phyloP scores from a whole-genome alignment of 1,140 invertebrate species.

The Antheraea pernyi region DNA sequence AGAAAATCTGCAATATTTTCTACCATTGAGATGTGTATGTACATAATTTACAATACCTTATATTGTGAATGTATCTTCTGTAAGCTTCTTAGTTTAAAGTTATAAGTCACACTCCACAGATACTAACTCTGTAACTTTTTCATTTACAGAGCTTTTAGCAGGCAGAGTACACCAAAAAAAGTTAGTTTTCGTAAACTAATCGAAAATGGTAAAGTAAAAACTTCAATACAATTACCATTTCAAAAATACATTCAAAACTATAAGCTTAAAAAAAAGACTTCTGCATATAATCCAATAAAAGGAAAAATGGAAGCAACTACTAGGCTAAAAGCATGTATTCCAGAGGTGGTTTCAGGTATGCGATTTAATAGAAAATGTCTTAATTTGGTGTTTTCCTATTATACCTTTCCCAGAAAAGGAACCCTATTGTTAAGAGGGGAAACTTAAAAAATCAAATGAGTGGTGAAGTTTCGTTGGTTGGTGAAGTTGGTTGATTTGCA shows the following conservation, averaged over 20 bases:
- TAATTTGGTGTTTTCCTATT: not conserved
- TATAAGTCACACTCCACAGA: not conserved
- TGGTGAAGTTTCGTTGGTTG: too few relatives aligned
- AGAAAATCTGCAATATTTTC: slow-evolving; percentile 12
- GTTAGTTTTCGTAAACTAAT: slow-evolving; percentile 70
- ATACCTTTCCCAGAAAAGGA: too few relatives aligned
- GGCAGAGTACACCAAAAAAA: slow-evolving; percentile 69
- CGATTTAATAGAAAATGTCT: too few relatives aligned
- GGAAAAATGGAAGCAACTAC: slow-evolving; percentile 57
- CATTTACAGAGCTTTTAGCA: slow-evolving; percentile 54
- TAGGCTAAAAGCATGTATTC: slow-evolving; percentile 51
- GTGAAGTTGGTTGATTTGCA: too few relatives aligned
- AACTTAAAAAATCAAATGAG: too few relatives aligned
- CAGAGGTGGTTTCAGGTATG: slow-evolving; percentile 54
- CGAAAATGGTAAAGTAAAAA: slow-evolving; percentile 68
- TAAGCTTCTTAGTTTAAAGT: not conserved
- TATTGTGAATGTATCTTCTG: slow-evolving; percentile 3
- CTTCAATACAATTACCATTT: slow-evolving; percentile 62
- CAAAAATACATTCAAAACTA: slow-evolving; percentile 64
- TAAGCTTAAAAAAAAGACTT: slow-evolving; percentile 58
- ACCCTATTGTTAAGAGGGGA: too few relatives aligned
- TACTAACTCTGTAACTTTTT: not conserved
- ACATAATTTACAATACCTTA: slow-evolving; percentile 6
- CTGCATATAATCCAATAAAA: slow-evolving; percentile 58
- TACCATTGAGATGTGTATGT: slow-evolving; percentile 13